Evolutionary conservation across 2,797 vertebrate genomes (phyloP).

Genomic region (Pristis pectinata): DNA sequence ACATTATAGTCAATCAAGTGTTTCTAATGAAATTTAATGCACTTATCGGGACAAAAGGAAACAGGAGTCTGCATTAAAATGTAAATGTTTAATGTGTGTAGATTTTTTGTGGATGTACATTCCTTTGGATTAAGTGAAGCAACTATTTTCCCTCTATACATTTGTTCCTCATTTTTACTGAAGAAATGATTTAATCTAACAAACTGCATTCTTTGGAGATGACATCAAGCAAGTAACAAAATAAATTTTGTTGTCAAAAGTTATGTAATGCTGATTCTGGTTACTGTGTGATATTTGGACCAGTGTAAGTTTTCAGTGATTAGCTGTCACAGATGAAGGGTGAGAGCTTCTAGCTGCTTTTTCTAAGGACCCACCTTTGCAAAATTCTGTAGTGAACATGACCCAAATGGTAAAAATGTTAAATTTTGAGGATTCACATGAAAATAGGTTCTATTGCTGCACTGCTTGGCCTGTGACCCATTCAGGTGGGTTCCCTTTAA

Average conservation of each 20-base stretch:
- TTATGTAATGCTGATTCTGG: background rate
- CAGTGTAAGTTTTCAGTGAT: background rate
- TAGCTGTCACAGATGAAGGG: no score
- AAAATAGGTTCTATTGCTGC: no score
- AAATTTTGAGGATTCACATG: no score
- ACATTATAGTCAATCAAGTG: background rate
- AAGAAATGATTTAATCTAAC: background rate
- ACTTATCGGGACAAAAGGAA: background rate
- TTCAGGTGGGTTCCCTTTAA: no score
- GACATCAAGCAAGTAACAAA: background rate
- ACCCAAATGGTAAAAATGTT: no score
- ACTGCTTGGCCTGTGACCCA: no score
- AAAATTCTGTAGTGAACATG: no score
- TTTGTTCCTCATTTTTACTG: background rate
- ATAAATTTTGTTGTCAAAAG: background rate
- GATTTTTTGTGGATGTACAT: background rate
- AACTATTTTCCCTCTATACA: background rate
- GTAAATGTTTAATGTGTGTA: background rate
- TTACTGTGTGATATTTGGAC: background rate
- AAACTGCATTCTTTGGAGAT: background rate
- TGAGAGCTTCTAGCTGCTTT: no score
- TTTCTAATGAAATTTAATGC: slow-evolving; percentile 30
- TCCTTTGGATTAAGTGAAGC: background rate
- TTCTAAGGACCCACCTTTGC: no score
- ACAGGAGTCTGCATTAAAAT: background rate